Conservation (phyloP, 2,888 invertebrate genomes). For the Oscheius sp. region DNA sequence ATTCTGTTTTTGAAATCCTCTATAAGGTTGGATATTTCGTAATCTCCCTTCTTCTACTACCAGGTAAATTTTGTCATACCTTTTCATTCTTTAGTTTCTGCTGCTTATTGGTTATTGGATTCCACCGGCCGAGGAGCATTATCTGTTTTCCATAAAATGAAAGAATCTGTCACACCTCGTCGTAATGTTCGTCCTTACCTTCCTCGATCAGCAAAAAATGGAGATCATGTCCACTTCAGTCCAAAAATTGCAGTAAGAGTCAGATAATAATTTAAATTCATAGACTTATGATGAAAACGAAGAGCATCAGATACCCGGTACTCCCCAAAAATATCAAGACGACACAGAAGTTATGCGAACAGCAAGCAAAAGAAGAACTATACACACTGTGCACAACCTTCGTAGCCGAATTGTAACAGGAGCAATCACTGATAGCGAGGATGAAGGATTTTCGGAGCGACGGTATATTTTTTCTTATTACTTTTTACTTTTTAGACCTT, state of each 20-base stretch:
- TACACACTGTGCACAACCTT: background rate
- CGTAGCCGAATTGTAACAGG: background rate
- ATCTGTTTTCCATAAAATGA: background rate
- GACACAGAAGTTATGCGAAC: too few species aligned
- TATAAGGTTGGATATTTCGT: background rate
- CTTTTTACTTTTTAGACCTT: background rate
- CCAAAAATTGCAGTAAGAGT: background rate
- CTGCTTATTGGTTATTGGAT: slow-evolving; percentile 13
- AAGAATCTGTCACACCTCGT: background rate
- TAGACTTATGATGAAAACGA: background rate
- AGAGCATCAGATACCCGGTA: background rate
- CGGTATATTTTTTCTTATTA: background rate
- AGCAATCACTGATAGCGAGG: slow-evolving; percentile 12
- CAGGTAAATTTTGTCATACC: background rate
- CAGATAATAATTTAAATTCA: background rate
- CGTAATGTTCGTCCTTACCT: background rate
- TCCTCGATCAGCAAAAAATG: background rate
- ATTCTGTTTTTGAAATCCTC: background rate
- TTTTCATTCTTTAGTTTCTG: background rate
- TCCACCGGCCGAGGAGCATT: background rate
- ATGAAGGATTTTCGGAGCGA: slow-evolving; percentile 25
- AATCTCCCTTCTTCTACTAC: background rate
- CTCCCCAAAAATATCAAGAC: too few species aligned
- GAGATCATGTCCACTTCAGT: slow-evolving; percentile 15
- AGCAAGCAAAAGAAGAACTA: background rate